Evolutionary conservation across 1,140 invertebrate species (phyloP).

Genomic region (Heliconius eleuchia): DNA sequence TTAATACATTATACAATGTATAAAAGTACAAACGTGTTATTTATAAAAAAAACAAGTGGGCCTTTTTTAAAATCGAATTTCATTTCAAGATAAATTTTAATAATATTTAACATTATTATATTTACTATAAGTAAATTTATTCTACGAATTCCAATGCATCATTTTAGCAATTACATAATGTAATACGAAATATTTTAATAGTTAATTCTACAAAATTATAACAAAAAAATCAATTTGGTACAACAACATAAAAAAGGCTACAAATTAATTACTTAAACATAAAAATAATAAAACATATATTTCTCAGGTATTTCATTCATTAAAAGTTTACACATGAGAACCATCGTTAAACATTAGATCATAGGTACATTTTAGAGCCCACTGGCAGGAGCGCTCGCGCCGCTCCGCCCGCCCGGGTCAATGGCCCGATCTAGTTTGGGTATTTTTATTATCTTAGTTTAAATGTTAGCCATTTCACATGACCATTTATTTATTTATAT

Average conservation of each 20-base stretch:
- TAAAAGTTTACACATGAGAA: slow-evolving; percentile 27
- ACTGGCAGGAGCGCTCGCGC: slow-evolving; percentile 55
- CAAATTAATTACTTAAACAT: neutral
- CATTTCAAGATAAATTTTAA: too few species aligned
- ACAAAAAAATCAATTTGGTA: neutral
- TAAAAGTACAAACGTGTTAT: too few species aligned
- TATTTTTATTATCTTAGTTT: slow-evolving; percentile 71
- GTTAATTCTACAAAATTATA: neutral
- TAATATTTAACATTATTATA: too few species aligned
- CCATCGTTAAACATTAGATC: slow-evolving; percentile 1
- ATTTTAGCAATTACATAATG: neutral
- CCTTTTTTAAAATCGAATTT: too few species aligned
- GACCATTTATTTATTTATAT: slow-evolving; percentile 20
- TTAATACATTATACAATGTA: neutral
- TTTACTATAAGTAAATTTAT: too few species aligned
- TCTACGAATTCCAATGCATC: too few species aligned
- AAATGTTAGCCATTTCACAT: slow-evolving; percentile 22
- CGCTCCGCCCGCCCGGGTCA: slow-evolving; percentile 64
- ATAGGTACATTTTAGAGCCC: slow-evolving; percentile 64
- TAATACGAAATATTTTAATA: neutral
- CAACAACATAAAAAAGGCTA: slow-evolving; percentile 10
- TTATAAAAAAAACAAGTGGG: too few species aligned
- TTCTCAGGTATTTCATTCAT: slow-evolving; percentile 8
- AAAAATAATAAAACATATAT: neutral
- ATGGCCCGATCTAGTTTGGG: slow-evolving; percentile 78